A percentile compares a stretch with the other conserved stretches of the same genome.
phyloP scores from a whole-genome alignment of 2,113 vertebrate species.

The Python bivittatus region DNA sequence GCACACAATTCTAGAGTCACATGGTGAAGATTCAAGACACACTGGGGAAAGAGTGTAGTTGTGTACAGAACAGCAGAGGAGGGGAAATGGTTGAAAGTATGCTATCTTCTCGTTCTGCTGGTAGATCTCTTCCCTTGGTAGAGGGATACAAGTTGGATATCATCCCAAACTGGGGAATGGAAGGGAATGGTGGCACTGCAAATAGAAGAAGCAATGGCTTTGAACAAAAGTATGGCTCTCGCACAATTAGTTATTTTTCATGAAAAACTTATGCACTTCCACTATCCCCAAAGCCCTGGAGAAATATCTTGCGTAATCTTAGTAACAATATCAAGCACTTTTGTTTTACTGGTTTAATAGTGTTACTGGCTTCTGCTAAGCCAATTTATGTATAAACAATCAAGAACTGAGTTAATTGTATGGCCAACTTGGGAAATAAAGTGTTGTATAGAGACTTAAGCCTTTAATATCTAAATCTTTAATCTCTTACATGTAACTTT shows the following conservation, averaged over 20 bases:
- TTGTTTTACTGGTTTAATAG: neutral
- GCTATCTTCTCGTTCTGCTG: neutral
- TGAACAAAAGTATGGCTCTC: neutral
- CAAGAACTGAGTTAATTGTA: constrained; percentile 19
- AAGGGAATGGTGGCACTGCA: neutral
- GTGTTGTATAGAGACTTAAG: constrained; percentile 9
- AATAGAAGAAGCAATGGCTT: neutral
- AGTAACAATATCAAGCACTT: neutral
- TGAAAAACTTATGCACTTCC: neutral
- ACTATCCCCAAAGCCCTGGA: neutral
- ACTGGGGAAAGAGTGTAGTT: neutral
- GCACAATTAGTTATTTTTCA: neutral
- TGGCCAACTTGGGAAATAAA: neutral
- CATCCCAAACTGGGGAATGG: neutral
- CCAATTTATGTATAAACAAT: neutral
- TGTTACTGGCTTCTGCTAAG: neutral
- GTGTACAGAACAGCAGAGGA: neutral
- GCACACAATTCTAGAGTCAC: neutral
- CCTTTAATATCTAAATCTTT: neutral
- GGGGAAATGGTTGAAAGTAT: neutral
- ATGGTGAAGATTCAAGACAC: neutral
- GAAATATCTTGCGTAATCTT: neutral
- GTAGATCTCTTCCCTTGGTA: neutral
- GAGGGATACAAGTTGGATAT: neutral
- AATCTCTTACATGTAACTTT: neutral